A percentile compares a stretch with the other conserved stretches of the same genome.
Evolutionary conservation across 2,888 invertebrate species (phyloP).

Genomic region (Pammene aurita): DNA sequence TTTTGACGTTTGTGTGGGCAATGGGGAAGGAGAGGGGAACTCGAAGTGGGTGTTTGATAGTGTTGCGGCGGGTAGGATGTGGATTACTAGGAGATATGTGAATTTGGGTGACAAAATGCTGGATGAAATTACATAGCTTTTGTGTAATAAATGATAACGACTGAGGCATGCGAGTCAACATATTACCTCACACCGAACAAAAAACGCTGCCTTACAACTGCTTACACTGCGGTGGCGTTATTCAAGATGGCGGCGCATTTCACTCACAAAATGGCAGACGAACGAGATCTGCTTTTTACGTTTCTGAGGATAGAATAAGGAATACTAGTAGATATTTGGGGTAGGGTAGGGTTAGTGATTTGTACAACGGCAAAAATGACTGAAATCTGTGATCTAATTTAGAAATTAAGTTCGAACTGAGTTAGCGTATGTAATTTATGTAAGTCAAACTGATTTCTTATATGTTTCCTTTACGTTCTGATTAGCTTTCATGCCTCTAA

Average conservation of each 20-base stretch:
- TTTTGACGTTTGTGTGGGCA: conserved; percentile 61
- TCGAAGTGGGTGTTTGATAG: conserved; percentile 77
- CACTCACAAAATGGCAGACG: conserved; percentile 42
- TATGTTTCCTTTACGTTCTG: too few species aligned
- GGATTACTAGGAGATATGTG: conserved; percentile 63
- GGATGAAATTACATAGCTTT: background rate
- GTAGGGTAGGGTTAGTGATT: too few species aligned
- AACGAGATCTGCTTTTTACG: conserved; percentile 49
- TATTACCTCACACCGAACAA: conserved; percentile 55
- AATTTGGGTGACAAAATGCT: conserved; percentile 44
- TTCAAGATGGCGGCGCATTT: conserved; percentile 43
- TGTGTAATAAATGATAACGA: too few species aligned
- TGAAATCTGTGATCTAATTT: too few species aligned
- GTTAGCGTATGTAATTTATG: too few species aligned
- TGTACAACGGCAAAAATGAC: too few species aligned
- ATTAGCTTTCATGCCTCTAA: too few species aligned
- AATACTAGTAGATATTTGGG: too few species aligned
- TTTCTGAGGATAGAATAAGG: too few species aligned
- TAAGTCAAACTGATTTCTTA: too few species aligned
- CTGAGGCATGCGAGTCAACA: conserved; percentile 54
- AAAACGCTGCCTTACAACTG: conserved; percentile 57
- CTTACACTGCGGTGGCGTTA: conserved; percentile 58
- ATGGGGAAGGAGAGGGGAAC: conserved; percentile 47
- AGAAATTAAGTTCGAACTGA: too few species aligned
- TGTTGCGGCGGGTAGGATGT: conserved; percentile 64